Evolutionary conservation across 2,113 vertebrate genomes (phyloP).

Genomic region (Ameiurus melas): DNA sequence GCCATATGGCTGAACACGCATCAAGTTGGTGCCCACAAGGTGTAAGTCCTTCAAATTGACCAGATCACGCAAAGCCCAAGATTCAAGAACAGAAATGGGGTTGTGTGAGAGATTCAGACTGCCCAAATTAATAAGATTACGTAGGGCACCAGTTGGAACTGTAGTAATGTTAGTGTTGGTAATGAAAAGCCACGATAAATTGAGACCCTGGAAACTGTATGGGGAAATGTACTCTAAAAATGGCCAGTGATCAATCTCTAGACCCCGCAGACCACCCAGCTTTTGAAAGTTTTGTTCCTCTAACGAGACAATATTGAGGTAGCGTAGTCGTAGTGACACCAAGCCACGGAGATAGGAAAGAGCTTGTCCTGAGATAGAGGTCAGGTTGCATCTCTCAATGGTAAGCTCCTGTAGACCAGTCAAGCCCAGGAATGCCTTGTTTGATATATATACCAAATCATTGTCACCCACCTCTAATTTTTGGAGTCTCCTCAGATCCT

Average conservation of each 20-base stretch:
- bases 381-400: conserved; percentile 94
- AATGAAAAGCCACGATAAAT: conserved; percentile 91
- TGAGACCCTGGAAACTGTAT: conserved; percentile 88
- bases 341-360: conserved; percentile 89
- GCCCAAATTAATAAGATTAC: conserved; percentile 85
- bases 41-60: conserved; percentile 92
- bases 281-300: conserved; percentile 92
- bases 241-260: conserved; percentile 94
- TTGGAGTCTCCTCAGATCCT: conserved; percentile 84
- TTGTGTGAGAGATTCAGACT: conserved; percentile 94
- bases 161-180: conserved; percentile 94
- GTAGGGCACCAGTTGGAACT: conserved; percentile 86
- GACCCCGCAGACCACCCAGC: conserved; percentile 80
- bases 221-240: conserved; percentile 87
- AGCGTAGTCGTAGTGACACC: conserved; percentile 84
- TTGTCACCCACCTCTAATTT: conserved; percentile 93
- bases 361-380: conserved; percentile 86
- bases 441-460: conserved; percentile 95
- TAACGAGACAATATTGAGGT: conserved; percentile 83
- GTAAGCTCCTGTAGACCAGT: conserved; percentile 86
- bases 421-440: conserved; percentile 89
- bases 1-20: conserved; percentile 83
- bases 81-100: conserved; percentile 88
- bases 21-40: conserved; percentile 84
- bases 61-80: conserved; percentile 87